Evolutionary conservation across 2,797 vertebrate species (phyloP).

Genomic region (Cyclopterus lumpus): DNA sequence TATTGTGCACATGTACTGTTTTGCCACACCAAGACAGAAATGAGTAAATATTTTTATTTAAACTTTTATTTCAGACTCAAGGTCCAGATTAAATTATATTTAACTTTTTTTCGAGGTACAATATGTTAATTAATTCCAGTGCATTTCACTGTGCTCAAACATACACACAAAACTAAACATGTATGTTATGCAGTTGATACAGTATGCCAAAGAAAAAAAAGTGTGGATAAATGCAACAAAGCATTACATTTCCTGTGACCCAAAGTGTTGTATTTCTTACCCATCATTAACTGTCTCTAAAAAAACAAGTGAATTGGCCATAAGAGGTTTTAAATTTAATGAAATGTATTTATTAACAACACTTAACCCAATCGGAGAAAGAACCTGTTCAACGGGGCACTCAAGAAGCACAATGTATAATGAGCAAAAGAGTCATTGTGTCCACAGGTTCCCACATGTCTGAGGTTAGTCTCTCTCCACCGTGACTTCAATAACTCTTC

Average conservation of each 20-base stretch:
- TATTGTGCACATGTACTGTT: background rate
- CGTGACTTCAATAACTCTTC: background rate
- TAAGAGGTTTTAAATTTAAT: background rate
- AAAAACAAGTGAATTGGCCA: background rate
- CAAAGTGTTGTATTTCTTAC: background rate
- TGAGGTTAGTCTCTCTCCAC: background rate
- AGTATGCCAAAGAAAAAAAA: background rate
- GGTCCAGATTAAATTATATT: too few relatives aligned
- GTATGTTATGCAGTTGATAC: background rate
- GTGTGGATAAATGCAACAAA: background rate
- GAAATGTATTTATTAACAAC: background rate
- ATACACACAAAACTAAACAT: background rate
- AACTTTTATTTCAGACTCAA: too few relatives aligned
- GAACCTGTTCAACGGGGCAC: background rate
- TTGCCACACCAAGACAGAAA: background rate
- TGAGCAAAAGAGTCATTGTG: background rate
- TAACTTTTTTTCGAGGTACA: background rate
- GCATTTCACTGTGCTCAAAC: background rate
- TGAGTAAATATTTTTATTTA: background rate
- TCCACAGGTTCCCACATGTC: conserved; percentile 18
- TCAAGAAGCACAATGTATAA: background rate
- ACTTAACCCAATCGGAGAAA: background rate
- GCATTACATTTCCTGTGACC: background rate
- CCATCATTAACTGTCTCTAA: background rate
- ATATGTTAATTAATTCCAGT: background rate